phyloP scores from a whole-genome alignment of 2,797 vertebrate species.

The Helarctos malayanus region DNA sequence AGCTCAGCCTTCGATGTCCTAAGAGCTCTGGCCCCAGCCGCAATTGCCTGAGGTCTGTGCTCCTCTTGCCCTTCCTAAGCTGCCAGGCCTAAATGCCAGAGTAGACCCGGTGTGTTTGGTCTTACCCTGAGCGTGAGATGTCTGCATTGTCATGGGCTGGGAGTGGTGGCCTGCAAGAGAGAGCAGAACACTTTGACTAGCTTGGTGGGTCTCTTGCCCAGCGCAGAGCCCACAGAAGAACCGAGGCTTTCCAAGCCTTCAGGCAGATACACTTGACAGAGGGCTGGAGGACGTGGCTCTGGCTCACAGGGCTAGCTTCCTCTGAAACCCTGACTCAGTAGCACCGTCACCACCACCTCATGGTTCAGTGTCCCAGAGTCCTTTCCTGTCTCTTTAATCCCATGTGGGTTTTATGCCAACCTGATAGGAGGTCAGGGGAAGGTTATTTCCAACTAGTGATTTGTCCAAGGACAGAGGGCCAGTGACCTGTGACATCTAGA shows the following conservation, averaged over 20 bases:
- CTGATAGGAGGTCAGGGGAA: background rate
- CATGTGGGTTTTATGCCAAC: background rate
- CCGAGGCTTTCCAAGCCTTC: background rate
- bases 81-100: background rate
- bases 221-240: background rate
- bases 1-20: background rate
- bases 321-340: background rate
- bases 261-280: background rate
- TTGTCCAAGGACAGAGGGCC: background rate
- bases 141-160: background rate
- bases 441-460: background rate
- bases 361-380: background rate
- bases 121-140: conserved; percentile 72
- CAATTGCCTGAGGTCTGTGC: background rate
- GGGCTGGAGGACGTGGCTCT: background rate
- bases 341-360: background rate
- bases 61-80: background rate
- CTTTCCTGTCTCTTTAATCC: conserved; percentile 26
- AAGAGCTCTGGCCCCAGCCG: background rate
- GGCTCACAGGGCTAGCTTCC: background rate
- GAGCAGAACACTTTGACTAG: background rate
- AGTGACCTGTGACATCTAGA: background rate
- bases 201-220: background rate
- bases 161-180: conserved; percentile 67
- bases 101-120: background rate